A percentile compares a stretch with the other conserved stretches of the same genome.
Conservation (phyloP, 2,888 invertebrate genomes). For the Lasioglossum leucozonium region DNA sequence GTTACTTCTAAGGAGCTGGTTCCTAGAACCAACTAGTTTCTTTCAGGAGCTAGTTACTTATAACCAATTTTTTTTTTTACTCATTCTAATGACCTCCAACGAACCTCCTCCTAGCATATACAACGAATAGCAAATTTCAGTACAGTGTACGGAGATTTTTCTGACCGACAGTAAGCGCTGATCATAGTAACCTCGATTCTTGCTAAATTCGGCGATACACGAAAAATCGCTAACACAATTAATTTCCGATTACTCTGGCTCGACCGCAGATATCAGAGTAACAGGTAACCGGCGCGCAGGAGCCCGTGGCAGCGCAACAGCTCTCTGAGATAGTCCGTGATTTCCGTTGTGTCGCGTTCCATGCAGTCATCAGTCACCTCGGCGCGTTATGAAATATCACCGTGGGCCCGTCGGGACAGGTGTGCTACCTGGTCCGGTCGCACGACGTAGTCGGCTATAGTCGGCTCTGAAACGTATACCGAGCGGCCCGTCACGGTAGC, state of each 20-base stretch:
- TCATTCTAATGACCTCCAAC: no score
- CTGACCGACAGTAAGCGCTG: no score
- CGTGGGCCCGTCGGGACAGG: slow-evolving; percentile 48
- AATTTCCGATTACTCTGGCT: background rate
- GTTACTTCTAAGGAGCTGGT: no score
- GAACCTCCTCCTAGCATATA: no score
- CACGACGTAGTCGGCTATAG: slow-evolving; percentile 11
- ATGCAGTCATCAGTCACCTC: slow-evolving; percentile 55
- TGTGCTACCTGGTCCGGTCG: slow-evolving; percentile 41
- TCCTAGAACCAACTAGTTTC: no score
- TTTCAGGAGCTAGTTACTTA: no score
- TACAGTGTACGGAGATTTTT: no score
- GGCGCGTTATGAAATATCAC: slow-evolving; percentile 58
- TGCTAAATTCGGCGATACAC: no score
- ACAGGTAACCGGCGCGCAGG: background rate
- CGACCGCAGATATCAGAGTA: background rate
- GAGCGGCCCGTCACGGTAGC: slow-evolving; percentile 46
- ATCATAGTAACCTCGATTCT: no score
- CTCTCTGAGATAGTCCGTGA: slow-evolving; percentile 28
- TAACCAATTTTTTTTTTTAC: no score
- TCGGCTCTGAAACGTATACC: slow-evolving; percentile 45
- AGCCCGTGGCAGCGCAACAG: background rate
- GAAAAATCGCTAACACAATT: background rate
- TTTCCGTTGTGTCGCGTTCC: slow-evolving; percentile 48
- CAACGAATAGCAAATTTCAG: no score